Evolutionary conservation across 2,113 vertebrate genomes (phyloP).

Genomic region (Aegithalos caudatus): DNA sequence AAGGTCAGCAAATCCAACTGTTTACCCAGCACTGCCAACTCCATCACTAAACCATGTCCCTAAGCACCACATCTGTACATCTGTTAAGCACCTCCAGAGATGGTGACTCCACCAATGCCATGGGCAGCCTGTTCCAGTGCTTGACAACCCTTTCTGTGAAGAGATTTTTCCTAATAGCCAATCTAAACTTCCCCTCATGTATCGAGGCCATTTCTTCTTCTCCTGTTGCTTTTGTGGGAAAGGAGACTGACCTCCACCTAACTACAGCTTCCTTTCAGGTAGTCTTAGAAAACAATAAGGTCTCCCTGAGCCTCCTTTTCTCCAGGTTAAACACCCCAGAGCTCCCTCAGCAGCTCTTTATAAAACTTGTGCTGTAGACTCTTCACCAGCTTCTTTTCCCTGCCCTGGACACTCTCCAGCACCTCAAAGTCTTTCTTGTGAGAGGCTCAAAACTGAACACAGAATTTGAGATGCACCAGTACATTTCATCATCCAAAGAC

Average conservation of each 20-base stretch:
- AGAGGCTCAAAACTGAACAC: background rate
- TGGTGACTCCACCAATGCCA: too few species aligned
- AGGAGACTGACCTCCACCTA: background rate
- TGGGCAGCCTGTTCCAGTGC: background rate
- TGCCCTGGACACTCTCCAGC: background rate
- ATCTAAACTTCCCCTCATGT: background rate
- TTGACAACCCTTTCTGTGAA: background rate
- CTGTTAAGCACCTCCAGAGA: background rate
- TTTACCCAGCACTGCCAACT: background rate
- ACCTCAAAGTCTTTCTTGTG: background rate
- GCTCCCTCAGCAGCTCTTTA: background rate
- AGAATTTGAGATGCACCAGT: background rate
- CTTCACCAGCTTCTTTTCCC: background rate
- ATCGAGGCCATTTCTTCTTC: background rate
- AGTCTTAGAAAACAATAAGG: background rate
- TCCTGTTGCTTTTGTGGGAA: background rate
- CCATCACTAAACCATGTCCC: background rate
- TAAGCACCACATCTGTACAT: background rate
- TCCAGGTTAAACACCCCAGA: background rate
- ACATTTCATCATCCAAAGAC: background rate
- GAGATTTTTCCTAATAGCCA: background rate
- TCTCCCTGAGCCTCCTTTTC: background rate
- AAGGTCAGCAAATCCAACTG: background rate
- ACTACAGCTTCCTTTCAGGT: background rate
- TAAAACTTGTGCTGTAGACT: background rate